A percentile compares a stretch with the other conserved stretches of the same genome.
Conservation (phyloP, 1,140 invertebrate genomes). For the Calliopsis andreniformis region DNA sequence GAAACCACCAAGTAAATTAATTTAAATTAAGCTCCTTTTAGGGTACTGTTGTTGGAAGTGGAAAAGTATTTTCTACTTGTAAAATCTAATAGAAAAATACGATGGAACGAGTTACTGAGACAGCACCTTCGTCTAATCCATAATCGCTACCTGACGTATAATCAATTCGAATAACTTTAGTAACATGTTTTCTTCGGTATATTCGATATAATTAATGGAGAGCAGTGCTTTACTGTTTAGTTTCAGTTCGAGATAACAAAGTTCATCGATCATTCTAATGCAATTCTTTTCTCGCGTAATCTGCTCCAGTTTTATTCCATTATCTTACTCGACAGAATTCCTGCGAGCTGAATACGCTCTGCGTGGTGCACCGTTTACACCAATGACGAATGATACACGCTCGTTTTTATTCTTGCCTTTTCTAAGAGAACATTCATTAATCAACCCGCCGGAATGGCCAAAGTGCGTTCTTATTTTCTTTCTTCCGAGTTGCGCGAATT, state of each 20-base stretch:
- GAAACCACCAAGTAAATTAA: too few relatives aligned
- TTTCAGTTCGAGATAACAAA: constrained; percentile 28
- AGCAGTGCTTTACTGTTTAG: constrained; percentile 16
- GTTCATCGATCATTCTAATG: constrained; percentile 66
- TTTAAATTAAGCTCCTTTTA: too few relatives aligned
- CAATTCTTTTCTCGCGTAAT: constrained; percentile 59
- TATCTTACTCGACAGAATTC: constrained; percentile 59
- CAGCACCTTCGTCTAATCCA: not conserved
- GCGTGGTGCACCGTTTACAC: constrained; percentile 46
- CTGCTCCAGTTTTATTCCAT: constrained; percentile 63
- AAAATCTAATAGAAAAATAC: too few relatives aligned
- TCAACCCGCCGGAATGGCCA: constrained; percentile 43
- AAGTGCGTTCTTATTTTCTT: constrained; percentile 9
- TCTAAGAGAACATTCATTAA: constrained; percentile 44
- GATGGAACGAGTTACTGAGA: not conserved
- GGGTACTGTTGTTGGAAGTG: too few relatives aligned
- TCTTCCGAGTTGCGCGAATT: not conserved
- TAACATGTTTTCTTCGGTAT: not conserved
- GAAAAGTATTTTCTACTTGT: too few relatives aligned
- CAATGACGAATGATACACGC: constrained; percentile 63
- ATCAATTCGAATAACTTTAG: not conserved
- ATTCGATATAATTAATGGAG: constrained; percentile 36
- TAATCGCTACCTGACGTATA: not conserved
- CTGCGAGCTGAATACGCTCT: constrained; percentile 32
- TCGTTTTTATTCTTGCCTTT: constrained; percentile 22